A percentile compares a stretch with the other conserved stretches of the same genome.
phyloP scores from a whole-genome alignment of 2,113 vertebrate genomes.

The Phasianus colchicus region DNA sequence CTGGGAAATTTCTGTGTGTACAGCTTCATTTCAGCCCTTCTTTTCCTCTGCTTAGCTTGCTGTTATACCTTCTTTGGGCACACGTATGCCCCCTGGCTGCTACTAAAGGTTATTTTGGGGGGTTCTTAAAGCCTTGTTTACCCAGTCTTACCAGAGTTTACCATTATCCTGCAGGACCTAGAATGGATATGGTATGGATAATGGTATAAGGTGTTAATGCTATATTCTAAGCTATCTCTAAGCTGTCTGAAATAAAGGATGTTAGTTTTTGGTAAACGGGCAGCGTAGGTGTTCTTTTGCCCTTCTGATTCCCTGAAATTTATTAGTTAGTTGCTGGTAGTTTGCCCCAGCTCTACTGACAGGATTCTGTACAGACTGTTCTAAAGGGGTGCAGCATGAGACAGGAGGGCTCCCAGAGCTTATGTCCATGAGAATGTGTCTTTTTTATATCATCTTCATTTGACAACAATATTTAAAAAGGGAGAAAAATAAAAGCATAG shows the following conservation, averaged over 20 bases:
- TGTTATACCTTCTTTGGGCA: not conserved
- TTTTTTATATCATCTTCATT: not conserved
- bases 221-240: not conserved
- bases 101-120: not conserved
- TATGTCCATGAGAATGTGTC: too few relatives aligned
- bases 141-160: not conserved
- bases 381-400: not conserved
- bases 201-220: not conserved
- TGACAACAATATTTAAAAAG: not conserved
- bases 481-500: not conserved
- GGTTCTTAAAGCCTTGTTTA: not conserved
- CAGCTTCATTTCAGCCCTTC: not conserved
- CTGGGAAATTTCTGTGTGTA: not conserved
- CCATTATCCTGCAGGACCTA: fast-evolving
- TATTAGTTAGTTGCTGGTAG: not conserved
- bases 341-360: not conserved
- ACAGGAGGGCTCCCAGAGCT: too few relatives aligned
- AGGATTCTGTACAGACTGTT: not conserved
- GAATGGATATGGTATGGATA: too few relatives aligned
- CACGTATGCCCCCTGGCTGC: fast-evolving
- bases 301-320: not conserved
- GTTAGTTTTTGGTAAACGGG: not conserved
- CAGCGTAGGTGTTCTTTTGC: not conserved
- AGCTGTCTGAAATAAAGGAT: not conserved
- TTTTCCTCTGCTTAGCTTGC: not conserved